Evolutionary conservation across 2,113 vertebrate species (phyloP).

Genomic region (Poicephalus meyeri): DNA sequence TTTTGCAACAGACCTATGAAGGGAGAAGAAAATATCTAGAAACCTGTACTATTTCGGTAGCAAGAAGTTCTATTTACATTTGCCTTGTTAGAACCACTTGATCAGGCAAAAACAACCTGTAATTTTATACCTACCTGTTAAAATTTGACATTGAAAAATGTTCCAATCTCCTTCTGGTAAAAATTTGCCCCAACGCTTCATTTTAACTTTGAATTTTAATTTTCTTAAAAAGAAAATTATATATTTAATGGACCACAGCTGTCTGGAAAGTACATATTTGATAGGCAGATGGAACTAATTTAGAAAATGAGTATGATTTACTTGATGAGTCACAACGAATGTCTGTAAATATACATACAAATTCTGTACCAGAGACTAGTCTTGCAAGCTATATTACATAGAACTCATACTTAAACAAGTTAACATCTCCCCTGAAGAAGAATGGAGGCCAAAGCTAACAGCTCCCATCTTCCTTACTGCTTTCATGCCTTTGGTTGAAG

Average conservation of each 20-base stretch:
- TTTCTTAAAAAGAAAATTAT: slow-evolving; percentile 67
- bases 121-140: not conserved
- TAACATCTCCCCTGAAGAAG: not conserved
- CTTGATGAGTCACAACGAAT: slow-evolving; percentile 65
- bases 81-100: not conserved
- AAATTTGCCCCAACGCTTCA: not conserved
- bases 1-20: not conserved
- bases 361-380: not conserved
- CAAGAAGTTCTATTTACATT: not conserved
- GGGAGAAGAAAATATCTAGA: not conserved
- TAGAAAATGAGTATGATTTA: slow-evolving; percentile 66
- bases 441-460: not conserved
- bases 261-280: slow-evolving; percentile 48
- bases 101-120: not conserved
- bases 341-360: slow-evolving; percentile 40
- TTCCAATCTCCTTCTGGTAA: not conserved
- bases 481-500: not conserved
- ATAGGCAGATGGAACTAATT: slow-evolving; percentile 38
- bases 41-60: not conserved
- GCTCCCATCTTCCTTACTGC: not conserved
- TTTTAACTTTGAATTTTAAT: slow-evolving; percentile 52
- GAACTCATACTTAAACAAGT: not conserved
- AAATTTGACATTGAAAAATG: not conserved
- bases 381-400: not conserved
- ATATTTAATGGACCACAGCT: slow-evolving; percentile 54